These are phyloP conservation scores for Azemiops feae DNA, from an alignment of 2,113 vertebrate species.

Conservation along the genomic window DNA sequence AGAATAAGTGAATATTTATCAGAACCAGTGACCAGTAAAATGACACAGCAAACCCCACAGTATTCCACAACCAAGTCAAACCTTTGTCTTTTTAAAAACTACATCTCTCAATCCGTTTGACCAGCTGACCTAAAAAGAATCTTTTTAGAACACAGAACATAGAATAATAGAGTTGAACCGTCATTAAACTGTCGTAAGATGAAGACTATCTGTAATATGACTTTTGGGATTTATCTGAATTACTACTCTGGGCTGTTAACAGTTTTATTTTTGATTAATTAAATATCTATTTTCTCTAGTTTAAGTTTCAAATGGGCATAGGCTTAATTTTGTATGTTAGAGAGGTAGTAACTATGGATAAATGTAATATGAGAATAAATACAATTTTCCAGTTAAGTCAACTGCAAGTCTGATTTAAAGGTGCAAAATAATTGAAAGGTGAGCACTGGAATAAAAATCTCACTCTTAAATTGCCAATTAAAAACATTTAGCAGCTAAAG, in stretches of 20 bases:
- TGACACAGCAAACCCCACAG: background rate
- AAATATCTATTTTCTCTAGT: background rate
- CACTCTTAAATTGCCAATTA: background rate
- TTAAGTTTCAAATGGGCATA: background rate
- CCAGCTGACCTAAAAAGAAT: background rate
- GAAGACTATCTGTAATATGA: background rate
- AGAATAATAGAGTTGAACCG: background rate
- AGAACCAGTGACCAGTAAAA: background rate
- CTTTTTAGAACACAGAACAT: background rate
- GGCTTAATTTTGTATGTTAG: constrained; percentile 3
- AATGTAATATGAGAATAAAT: background rate
- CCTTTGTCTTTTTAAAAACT: background rate
- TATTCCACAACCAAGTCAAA: background rate
- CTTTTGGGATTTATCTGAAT: background rate
- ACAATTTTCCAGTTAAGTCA: constrained; percentile 2
- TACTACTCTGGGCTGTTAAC: background rate
- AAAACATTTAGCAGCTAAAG: constrained; percentile 19
- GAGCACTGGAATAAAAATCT: constrained; percentile 11
- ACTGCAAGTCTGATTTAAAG: constrained; percentile 8
- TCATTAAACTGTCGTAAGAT: background rate
- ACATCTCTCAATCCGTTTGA: background rate
- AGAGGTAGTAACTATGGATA: background rate
- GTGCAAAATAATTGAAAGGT: background rate
- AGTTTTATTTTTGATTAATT: background rate
- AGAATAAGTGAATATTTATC: background rate